phyloP scores from a whole-genome alignment of 2,888 invertebrate species.

The Venustoraphidia nigricollis region DNA sequence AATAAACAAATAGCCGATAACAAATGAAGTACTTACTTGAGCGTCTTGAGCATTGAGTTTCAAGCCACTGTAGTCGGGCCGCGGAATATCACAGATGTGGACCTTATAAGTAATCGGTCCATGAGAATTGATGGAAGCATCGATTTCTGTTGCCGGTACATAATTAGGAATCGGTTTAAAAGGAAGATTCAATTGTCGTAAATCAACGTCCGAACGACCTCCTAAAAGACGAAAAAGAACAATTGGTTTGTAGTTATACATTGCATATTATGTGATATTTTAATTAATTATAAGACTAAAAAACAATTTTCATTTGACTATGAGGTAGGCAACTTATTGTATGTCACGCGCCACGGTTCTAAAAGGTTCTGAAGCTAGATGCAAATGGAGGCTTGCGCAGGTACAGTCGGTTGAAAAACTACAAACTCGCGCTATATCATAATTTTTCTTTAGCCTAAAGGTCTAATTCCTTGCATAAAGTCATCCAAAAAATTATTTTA shows the following conservation, averaged over 20 bases:
- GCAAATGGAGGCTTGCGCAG: too few species aligned
- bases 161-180: slow-evolving; percentile 68
- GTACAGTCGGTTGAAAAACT: too few species aligned
- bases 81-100: slow-evolving; percentile 44
- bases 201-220: slow-evolving; percentile 51
- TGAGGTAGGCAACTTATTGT: too few species aligned
- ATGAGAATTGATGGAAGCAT: slow-evolving; percentile 66
- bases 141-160: slow-evolving; percentile 73
- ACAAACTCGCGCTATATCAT: too few species aligned
- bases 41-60: slow-evolving; percentile 54
- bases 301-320: too few species aligned
- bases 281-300: too few species aligned
- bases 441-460: too few species aligned
- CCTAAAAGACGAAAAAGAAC: slow-evolving; percentile 17
- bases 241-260: not conserved
- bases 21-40: slow-evolving; percentile 27
- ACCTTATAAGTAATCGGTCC: slow-evolving; percentile 52
- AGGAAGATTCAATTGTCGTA: slow-evolving; percentile 52
- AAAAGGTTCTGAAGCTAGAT: too few species aligned
- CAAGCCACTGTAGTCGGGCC: slow-evolving; percentile 60
- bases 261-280: not conserved
- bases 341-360: too few species aligned
- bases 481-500: too few species aligned
- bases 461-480: too few species aligned
- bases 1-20: not conserved